Evolutionary conservation across 1,140 invertebrate genomes (phyloP), one percentile per base, ranked within the genome.

Genomic region (Drosophila micromelanica): DNA sequence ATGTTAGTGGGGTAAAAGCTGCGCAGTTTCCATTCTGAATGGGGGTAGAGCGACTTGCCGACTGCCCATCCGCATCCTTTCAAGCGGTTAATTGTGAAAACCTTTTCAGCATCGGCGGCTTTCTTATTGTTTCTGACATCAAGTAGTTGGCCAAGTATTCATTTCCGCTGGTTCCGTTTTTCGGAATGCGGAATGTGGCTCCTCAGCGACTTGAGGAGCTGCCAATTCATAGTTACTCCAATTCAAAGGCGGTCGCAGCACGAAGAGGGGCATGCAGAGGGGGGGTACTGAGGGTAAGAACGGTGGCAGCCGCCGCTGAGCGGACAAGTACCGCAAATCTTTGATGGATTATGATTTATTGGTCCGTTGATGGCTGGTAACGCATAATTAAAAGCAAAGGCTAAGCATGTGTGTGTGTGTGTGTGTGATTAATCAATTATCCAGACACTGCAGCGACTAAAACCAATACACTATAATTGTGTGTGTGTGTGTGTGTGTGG

Each of bases 311-410:
- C 59, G 69, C 60, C 62, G 51, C 30, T 8, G 37, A 71, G 52
- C 49, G 30, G 48, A 56, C 69, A 73, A 72, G 60, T 54, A 76
- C 49, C 69, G 68, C 73, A 89, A 89, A 90, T 90, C 85, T 89
- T 90, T 89, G 84, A 89, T 89, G 84, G 84, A 89, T 89, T 89
- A 89, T 89, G 84, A 89, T 89, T 89, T 89, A 89, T 89, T 81
- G 85, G 70, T 45, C 54, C 60, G 81, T 56, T 76, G 81, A 80
- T 85, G 76, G 59, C 64, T 74, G 80, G 73, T 77, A 77, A 80
- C 73, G 84, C 65, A 84, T 84, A 89, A 89, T 89, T 89, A 89
- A 89, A 89, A 80, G 65, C 80, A 69, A 86, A 74, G 75, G 67
- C 5, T 51, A 11, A 51, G 48, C 30, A 12, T 54, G 48, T 51